Evolutionary conservation across 2,797 vertebrate species (phyloP), one percentile per base, ranked within the genome.

Genomic region (Macroramphosus scolopax): DNA sequence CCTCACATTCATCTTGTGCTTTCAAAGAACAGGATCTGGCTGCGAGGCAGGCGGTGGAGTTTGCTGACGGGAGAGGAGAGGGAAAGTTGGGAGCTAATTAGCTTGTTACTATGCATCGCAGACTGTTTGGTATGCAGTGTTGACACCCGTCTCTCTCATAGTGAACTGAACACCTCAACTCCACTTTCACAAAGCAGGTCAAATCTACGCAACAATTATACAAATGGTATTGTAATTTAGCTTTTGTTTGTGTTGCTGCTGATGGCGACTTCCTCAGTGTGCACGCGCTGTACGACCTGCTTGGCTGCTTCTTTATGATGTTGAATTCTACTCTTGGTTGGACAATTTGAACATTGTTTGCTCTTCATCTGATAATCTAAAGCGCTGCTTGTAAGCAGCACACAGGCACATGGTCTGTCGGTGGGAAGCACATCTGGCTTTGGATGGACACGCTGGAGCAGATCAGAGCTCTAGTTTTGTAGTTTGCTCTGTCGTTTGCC

Each of bases 1-100:
- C 32, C 31, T 4, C 71, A 48, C 43, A 38, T 78, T 80, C 63
- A 57, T 73, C 66, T 78, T 15, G 30, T 53, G 65, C 84, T 84
- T 84, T 85, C 77, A 82, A 82, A 83, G 77, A 83, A 80, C 62
- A 33, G 72, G 74, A 69, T 71, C 67, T 72, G 62, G 59, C 75
- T 80, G 41, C 2, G 32, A 75, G 73, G 66, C 65, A 48, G 61
- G 59, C 36, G 35, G 25, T 36, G 45, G 56, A 52, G 57, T 71
- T 72, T 70, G 68, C 66, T 58, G 45, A 51, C 17, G 30, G 54
- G 45, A 29, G 57, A 47, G 33, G 38, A 48, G 43, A 39, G 54
- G 20, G 39, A 68, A 71, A 55, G 72, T 63, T 72, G 43, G 39
- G 49, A 35, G 65, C 72, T 82, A 87, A 82, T 85, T 48, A 77